Conservation (phyloP, 1,140 invertebrate genomes). For the Grapholita molesta region DNA sequence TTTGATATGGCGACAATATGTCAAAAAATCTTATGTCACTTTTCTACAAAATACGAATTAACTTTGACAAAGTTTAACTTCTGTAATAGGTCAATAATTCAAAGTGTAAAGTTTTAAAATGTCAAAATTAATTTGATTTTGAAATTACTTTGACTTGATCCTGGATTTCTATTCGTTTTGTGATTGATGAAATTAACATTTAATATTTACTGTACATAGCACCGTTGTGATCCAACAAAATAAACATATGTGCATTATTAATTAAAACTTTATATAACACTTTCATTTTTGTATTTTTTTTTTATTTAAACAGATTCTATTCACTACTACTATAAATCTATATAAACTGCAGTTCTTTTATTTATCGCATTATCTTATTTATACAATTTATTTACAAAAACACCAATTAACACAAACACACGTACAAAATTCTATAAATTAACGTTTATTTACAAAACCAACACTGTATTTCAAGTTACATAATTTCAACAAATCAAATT, state of each 20-base stretch:
- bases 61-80: neutral
- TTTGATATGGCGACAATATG: neutral
- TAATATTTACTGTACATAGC: slow-evolving; percentile 32
- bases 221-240: slow-evolving; percentile 42
- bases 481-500: slow-evolving; percentile 43
- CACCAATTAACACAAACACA: slow-evolving; percentile 17
- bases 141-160: neutral
- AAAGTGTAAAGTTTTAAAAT: too few relatives aligned
- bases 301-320: neutral
- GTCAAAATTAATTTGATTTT: too few relatives aligned
- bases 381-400: slow-evolving; percentile 29
- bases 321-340: neutral
- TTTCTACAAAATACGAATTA: neutral
- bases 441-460: slow-evolving; percentile 61
- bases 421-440: slow-evolving; percentile 65
- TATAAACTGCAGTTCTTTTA: slow-evolving; percentile 4
- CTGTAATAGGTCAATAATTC: too few relatives aligned
- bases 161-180: neutral
- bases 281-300: neutral
- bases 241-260: slow-evolving; percentile 19
- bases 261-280: slow-evolving; percentile 9
- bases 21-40: neutral
- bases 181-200: neutral
- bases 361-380: neutral
- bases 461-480: slow-evolving; percentile 42